Base-by-base conservation (phyloP, 2,113 vertebrate genomes). In the Zapus hudsonius region DNA sequence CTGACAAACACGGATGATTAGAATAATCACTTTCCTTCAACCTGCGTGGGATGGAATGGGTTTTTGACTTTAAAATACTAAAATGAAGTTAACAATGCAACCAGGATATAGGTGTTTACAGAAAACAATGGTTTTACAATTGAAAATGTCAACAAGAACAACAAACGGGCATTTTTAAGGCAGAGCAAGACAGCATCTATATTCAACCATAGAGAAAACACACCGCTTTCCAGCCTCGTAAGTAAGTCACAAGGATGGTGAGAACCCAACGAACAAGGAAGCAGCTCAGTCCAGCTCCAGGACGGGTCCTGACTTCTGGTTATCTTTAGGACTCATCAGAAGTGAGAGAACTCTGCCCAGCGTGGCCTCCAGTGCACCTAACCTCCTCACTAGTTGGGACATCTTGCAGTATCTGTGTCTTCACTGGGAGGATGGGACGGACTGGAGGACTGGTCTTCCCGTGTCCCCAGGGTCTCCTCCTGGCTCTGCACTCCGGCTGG, bases 11-110 rank as follows among this genome's bases (percentile, higher is more conserved):
- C 13, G 38, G 72, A 52, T 12, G 27, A 61, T n/a, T 74, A 73
- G 47, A 76, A 52, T 1, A 44, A 47, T 23, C 38, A 64, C 36
- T 82, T 88, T 73, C 47, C 63, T 81, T 86, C 52, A 33, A 61
- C 25, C n/a, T 79, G 40, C 40, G 25, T 36, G 76, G 40, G 88
- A 64, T 7, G 2, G 25, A 75, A 29, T 29, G 31, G 87, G 17
- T 6, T 13, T 57, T 29, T 89, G 63, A 94, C 84, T 89, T 93
- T 47, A 73, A 84, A 80, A n/a, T 31, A 64, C 67, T 64, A 36
- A 47, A 79, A 89, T 7, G 52, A 59, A 74, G 10, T 74, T 66
- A 87, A 92, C 78, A 73, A 20, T 25, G 76, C 87, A 76, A 91
- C 47, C 57, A 40, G 91, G 84, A 64, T 23, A 76, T 33, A 13